A percentile compares a stretch with the other conserved stretches of the same genome.
Conservation (phyloP, 2,797 vertebrate species). For the Hemitrygon akajei region DNA sequence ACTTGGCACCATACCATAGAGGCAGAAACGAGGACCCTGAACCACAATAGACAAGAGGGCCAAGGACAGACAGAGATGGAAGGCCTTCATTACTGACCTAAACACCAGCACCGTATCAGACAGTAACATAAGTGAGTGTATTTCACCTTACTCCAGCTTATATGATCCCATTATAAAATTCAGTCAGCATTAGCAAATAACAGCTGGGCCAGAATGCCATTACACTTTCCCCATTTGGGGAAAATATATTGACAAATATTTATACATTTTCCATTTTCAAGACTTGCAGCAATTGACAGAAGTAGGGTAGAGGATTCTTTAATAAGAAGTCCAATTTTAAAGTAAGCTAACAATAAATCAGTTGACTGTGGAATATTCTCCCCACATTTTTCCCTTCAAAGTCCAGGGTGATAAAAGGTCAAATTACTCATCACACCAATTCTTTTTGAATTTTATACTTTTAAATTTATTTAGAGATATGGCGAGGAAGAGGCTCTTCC, state of each 20-base stretch:
- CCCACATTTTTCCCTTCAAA: not conserved
- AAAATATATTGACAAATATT: not conserved
- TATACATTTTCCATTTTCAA: not conserved
- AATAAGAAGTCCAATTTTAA: not conserved
- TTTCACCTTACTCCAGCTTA: not conserved
- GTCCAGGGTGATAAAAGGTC: not conserved
- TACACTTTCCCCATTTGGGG: not conserved
- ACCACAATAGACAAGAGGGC: too few species aligned
- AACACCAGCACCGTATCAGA: too few species aligned
- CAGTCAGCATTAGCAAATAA: not conserved
- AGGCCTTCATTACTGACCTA: too few species aligned
- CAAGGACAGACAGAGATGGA: too few species aligned
- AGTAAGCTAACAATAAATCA: not conserved
- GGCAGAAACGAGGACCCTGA: too few species aligned
- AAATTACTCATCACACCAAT: not conserved
- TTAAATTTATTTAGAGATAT: too few species aligned
- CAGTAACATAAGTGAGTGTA: not conserved
- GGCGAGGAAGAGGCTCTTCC: too few species aligned
- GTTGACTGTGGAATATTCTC: not conserved
- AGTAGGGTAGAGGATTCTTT: not conserved
- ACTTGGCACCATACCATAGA: too few species aligned
- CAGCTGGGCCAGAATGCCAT: not conserved
- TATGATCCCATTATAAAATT: not conserved
- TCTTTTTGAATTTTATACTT: not conserved
- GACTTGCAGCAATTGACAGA: not conserved